These are phyloP conservation scores for Netelia fuscicornis DNA, from an alignment of 2,888 invertebrate species.

Conservation along the genomic window DNA sequence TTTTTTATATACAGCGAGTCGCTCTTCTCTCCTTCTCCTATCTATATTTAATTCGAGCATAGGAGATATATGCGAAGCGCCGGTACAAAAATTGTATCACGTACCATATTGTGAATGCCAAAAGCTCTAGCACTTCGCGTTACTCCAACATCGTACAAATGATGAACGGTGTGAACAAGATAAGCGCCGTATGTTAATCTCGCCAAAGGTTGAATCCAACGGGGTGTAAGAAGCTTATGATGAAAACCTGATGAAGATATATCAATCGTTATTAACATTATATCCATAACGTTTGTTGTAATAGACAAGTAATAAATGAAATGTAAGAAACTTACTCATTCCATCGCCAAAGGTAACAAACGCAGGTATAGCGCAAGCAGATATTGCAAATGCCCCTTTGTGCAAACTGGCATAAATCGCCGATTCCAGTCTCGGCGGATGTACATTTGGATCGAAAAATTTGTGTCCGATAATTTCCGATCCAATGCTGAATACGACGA, in stretches of 20 bases:
- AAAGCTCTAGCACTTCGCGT: slow-evolving; percentile 73
- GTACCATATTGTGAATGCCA: slow-evolving; percentile 71
- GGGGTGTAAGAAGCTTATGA: slow-evolving; percentile 75
- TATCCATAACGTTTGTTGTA: background rate
- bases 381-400: slow-evolving; percentile 72
- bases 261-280: background rate
- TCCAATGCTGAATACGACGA: slow-evolving; percentile 67
- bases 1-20: slow-evolving; percentile 2
- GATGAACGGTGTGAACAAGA: slow-evolving; percentile 75
- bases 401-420: slow-evolving; percentile 77
- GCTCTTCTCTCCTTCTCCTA: background rate
- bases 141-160: slow-evolving; percentile 74
- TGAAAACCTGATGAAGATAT: slow-evolving; percentile 71
- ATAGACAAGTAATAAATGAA: background rate
- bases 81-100: slow-evolving; percentile 17
- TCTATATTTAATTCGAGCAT: background rate
- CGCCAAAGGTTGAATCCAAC: slow-evolving; percentile 77
- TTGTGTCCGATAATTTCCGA: slow-evolving; percentile 70
- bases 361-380: slow-evolving; percentile 72
- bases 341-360: slow-evolving; percentile 77
- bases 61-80: background rate
- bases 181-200: slow-evolving; percentile 77
- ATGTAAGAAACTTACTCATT: slow-evolving; percentile 72
- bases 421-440: slow-evolving; percentile 69
- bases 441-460: slow-evolving; percentile 75